Evolutionary conservation across 2,797 vertebrate genomes (phyloP).

Genomic region (Peromyscus melanophrys): DNA sequence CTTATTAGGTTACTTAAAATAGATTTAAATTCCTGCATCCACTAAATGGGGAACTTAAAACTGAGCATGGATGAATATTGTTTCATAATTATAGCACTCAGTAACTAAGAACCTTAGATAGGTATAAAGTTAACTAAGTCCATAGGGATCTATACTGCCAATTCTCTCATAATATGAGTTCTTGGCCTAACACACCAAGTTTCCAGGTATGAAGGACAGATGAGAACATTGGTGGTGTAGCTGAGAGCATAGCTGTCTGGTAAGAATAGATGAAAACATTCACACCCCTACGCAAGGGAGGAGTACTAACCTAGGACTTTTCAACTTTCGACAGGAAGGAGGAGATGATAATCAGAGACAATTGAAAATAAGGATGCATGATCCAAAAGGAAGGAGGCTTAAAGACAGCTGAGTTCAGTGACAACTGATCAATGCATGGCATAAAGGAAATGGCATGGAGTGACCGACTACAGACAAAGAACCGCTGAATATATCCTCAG

Average conservation of each 20-base stretch:
- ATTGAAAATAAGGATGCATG: not conserved
- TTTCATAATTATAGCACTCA: not conserved
- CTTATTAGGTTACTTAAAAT: not conserved
- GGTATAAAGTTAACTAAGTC: not conserved
- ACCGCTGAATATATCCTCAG: not conserved
- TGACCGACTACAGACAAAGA: not conserved
- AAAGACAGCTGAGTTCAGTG: not conserved
- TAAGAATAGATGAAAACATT: conserved; percentile 75
- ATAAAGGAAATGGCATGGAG: not conserved
- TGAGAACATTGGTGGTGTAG: conserved; percentile 87
- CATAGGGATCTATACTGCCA: not conserved
- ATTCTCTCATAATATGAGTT: conserved; percentile 5
- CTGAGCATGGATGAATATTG: not conserved
- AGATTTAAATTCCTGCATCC: not conserved
- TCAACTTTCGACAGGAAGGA: not conserved
- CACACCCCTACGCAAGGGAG: not conserved
- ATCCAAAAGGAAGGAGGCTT: not conserved
- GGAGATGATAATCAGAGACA: not conserved
- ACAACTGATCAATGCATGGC: not conserved
- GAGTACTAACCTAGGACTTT: not conserved
- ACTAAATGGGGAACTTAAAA: conserved; percentile 10
- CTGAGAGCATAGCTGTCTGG: conserved; percentile 91
- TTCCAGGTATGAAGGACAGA: not conserved
- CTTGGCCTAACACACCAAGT: not conserved
- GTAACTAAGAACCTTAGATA: not conserved